phyloP scores from a whole-genome alignment of 2,797 vertebrate genomes.

The Coluber constrictor region DNA sequence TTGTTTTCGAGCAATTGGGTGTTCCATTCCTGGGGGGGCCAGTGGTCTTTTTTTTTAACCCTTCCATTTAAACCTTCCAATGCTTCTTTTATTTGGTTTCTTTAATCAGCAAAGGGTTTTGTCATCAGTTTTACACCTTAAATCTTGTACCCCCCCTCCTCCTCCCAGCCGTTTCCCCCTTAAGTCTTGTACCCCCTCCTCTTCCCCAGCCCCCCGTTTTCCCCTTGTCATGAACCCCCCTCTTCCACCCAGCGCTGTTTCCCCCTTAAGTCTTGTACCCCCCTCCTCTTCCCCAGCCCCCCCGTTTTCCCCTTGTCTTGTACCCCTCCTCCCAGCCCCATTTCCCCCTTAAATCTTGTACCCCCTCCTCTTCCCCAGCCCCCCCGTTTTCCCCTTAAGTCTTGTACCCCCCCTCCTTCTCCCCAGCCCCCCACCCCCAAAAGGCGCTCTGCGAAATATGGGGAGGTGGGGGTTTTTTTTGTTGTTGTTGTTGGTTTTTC shows the following conservation, averaged over 20 bases:
- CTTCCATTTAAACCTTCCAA: not conserved
- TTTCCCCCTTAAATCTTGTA: too few relatives aligned
- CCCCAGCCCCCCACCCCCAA: not conserved
- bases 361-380: too few relatives aligned
- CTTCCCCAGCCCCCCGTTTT: fast-evolving
- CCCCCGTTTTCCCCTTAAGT: not conserved
- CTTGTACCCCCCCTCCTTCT: not conserved
- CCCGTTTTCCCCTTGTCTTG: not conserved
- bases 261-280: not conserved
- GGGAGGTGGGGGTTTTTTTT: not conserved
- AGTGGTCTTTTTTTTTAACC: not conserved
- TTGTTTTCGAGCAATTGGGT: not conserved
- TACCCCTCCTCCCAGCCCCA: too few relatives aligned
- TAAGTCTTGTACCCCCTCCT: too few relatives aligned
- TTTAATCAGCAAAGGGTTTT: not conserved
- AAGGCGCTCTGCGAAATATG: not conserved
- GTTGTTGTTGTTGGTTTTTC: too few relatives aligned
- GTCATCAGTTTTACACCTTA: not conserved
- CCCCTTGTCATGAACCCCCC: too few relatives aligned
- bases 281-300: fast-evolving
- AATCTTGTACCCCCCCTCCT: not conserved
- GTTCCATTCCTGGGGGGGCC: not conserved
- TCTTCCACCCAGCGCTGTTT: too few relatives aligned
- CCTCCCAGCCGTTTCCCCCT: fast-evolving
- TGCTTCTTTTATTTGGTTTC: not conserved